Percentiles rank a stretch among this genome's conserved stretches.
Conservation (phyloP, 1,140 invertebrate species). For the Sycophila sp. region DNA sequence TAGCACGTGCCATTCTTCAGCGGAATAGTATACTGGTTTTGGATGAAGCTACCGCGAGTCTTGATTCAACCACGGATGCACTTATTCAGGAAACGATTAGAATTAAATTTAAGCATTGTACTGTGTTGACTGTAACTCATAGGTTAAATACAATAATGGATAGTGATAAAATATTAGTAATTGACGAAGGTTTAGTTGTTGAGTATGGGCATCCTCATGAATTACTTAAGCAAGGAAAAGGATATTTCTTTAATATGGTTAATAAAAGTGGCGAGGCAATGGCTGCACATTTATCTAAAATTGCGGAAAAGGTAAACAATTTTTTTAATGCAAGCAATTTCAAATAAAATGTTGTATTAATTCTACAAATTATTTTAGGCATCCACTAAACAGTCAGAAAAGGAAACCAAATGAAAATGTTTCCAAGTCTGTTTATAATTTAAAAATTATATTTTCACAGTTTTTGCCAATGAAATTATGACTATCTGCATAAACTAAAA, state of each 20-base stretch:
- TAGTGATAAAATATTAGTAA: constrained; percentile 72
- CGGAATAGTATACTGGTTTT: constrained; percentile 76
- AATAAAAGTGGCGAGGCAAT: too few relatives aligned
- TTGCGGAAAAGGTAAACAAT: too few relatives aligned
- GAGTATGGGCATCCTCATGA: not conserved
- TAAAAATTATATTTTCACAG: too few relatives aligned
- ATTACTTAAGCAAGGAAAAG: not conserved
- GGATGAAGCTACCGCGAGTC: constrained; percentile 83
- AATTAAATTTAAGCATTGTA: constrained; percentile 64
- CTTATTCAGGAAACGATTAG: constrained; percentile 66
- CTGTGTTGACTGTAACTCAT: constrained; percentile 75
- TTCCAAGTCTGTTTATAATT: too few relatives aligned
- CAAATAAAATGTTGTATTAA: too few relatives aligned
- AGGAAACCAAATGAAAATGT: too few relatives aligned
- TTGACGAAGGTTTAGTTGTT: constrained; percentile 63
- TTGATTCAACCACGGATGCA: constrained; percentile 71
- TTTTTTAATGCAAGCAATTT: too few relatives aligned
- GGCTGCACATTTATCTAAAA: too few relatives aligned
- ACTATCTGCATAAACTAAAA: too few relatives aligned
- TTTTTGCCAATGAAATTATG: too few relatives aligned
- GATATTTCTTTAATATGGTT: not conserved
- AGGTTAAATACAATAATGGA: constrained; percentile 68
- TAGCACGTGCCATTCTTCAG: constrained; percentile 74
- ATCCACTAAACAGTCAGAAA: too few relatives aligned
- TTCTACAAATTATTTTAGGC: too few relatives aligned